Evolutionary conservation across 2,888 invertebrate genomes (phyloP).

Genomic region (Leptarthrus brevirostris): DNA sequence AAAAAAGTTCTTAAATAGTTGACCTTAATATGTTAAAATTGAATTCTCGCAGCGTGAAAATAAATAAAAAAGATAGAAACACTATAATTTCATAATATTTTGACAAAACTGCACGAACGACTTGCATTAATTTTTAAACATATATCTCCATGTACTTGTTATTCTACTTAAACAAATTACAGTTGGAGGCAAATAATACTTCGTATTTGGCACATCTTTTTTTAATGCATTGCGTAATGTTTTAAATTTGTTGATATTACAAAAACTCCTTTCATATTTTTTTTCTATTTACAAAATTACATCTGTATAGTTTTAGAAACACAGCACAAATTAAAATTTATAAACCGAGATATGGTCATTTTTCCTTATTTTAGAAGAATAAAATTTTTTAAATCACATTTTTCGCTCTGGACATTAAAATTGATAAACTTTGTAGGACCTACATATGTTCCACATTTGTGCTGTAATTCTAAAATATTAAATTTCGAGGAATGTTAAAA

Average conservation of each 20-base stretch:
- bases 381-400: too few relatives aligned
- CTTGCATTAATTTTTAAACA: too few relatives aligned
- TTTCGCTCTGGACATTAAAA: too few relatives aligned
- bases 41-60: slow-evolving; percentile 58
- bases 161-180: background rate
- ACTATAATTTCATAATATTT: slow-evolving; percentile 29
- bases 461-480: background rate
- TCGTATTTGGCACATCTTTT: background rate
- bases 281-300: slow-evolving; percentile 10
- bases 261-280: background rate
- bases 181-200: background rate
- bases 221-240: background rate
- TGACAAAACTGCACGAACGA: too few relatives aligned
- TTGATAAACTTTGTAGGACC: too few relatives aligned
- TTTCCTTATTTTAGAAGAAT: too few relatives aligned
- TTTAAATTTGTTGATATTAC: background rate
- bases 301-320: slow-evolving; percentile 1
- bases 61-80: slow-evolving; percentile 50
- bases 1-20: slow-evolving; percentile 32
- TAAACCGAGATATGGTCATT: background rate
- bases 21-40: slow-evolving; percentile 56
- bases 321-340: background rate
- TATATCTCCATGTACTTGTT: background rate
- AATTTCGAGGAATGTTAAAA: background rate
- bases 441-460: background rate